phyloP scores from a whole-genome alignment of 2,888 invertebrate species.

The Orthosia gracilis region DNA sequence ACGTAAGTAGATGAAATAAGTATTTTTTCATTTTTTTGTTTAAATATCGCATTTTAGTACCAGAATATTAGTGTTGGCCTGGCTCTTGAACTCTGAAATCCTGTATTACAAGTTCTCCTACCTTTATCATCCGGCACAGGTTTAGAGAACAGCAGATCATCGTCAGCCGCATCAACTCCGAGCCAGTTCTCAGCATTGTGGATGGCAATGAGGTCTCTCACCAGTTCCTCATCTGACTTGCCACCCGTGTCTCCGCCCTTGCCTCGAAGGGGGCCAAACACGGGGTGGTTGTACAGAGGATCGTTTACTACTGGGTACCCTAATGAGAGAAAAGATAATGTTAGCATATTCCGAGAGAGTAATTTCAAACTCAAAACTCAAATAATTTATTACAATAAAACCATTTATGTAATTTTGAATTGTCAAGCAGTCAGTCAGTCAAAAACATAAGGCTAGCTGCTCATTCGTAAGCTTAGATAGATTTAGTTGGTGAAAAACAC shows the following conservation, averaged over 20 bases:
- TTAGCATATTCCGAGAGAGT: background rate
- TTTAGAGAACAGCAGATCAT: conserved; percentile 96
- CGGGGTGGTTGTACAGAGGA: conserved; percentile 98
- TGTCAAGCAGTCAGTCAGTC: too few relatives aligned
- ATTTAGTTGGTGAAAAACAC: too few relatives aligned
- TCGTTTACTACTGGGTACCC: conserved; percentile 99
- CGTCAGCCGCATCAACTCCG: conserved; percentile 97
- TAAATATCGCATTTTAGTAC: too few relatives aligned
- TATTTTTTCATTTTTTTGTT: too few relatives aligned
- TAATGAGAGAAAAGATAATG: conserved; percentile 73
- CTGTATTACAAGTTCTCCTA: conserved; percentile 48
- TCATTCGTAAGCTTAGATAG: too few relatives aligned
- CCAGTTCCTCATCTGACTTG: conserved; percentile 97
- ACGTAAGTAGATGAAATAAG: too few relatives aligned
- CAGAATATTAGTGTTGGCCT: too few relatives aligned
- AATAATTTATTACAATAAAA: too few relatives aligned
- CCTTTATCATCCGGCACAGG: conserved; percentile 93
- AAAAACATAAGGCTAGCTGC: too few relatives aligned
- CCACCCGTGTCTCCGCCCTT: conserved; percentile 97
- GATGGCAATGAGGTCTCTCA: conserved; percentile 96
- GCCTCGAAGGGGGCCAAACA: conserved; percentile 98
- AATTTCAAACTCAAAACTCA: too few relatives aligned
- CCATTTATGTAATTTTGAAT: too few relatives aligned
- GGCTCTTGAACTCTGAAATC: too few relatives aligned
- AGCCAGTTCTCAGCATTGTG: conserved; percentile 99